A percentile compares a stretch with the other conserved stretches of the same genome.
Evolutionary conservation across 2,113 vertebrate species (phyloP).

Genomic region (Brienomyrus longianalis): DNA sequence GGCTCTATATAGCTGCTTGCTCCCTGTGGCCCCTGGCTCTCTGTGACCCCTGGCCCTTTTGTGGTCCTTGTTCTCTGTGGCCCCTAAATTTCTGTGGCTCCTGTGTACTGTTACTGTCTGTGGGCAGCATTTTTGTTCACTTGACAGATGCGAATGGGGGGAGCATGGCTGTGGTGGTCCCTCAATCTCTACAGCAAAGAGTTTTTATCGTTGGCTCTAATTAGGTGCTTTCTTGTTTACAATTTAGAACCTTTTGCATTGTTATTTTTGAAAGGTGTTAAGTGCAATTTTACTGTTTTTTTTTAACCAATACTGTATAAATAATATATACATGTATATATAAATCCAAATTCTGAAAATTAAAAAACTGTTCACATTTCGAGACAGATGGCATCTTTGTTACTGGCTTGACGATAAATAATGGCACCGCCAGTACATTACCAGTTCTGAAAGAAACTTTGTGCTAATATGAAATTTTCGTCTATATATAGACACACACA

Average conservation of each 20-base stretch:
- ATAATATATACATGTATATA: not conserved
- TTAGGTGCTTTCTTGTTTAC: conserved; percentile 55
- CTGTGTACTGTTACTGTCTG: conserved; percentile 40
- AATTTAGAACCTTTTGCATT: conserved; percentile 46
- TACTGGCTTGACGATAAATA: not conserved
- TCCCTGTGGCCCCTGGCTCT: too few species aligned
- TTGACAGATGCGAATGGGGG: conserved; percentile 37
- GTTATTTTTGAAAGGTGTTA: conserved; percentile 41
- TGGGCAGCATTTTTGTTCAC: conserved; percentile 35
- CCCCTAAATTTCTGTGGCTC: not conserved
- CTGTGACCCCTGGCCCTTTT: not conserved
- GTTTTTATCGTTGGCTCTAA: conserved; percentile 47
- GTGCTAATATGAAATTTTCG: not conserved
- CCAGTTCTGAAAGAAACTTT: not conserved
- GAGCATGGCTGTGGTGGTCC: conserved; percentile 37
- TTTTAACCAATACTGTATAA: not conserved
- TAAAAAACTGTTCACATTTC: not conserved
- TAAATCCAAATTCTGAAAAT: not conserved
- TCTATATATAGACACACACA: conserved; percentile 6
- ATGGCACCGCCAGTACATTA: not conserved
- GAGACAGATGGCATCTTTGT: not conserved
- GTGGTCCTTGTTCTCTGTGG: conserved; percentile 26
- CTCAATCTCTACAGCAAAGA: conserved; percentile 33
- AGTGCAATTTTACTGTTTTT: conserved; percentile 33
- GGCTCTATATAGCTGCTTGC: too few species aligned